Evolutionary conservation across 2,888 invertebrate genomes (phyloP), one percentile per base, ranked within the genome.

Genomic region (Anodontia alba): DNA sequence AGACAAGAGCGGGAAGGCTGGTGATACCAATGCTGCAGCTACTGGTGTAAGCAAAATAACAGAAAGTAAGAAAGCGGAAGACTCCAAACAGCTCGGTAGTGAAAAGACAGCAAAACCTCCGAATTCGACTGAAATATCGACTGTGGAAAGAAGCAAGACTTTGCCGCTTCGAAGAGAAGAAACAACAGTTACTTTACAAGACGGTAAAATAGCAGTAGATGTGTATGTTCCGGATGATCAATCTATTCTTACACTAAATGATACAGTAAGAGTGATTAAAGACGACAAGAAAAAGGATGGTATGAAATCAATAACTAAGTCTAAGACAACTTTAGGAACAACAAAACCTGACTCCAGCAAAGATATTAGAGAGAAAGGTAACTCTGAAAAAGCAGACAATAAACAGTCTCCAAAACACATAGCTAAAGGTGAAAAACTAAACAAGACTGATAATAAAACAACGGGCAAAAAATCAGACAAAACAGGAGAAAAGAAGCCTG

Each of bases 221-320:
- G 85, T 85, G 15, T 85, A 85, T 74, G 42, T 85, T 31, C 85
- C 85, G 17, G 76, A 82, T 62, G 82, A 76, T 12, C 78, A 80
- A 23, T 74, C 80, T 17, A 78, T 67, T 36, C 38, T 85, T 2
- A 72, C 75, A 42, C 62, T 85, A n/a, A 80, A 82, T 36, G 85
- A 85, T 26, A 85, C 85, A 2, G 78, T 85, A 7, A 81, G 78
- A 26, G 72, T 79, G 49, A 3, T 57, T 1, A 20, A 57, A 57
- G 57, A 57, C 17, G 43, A 81, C 1, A 83, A 83, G 67, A 76
- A 68, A 23, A 79, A 76, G 57, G 80, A 68, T 31, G 80, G 54
- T 7, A 69, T 69, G 10, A 33, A 20, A 46, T 67, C 66, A n/a
- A 71, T 79, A 23, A 74, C 74, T 42, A 84, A 80, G 73, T 31